Evolutionary conservation across 1,140 invertebrate genomes (phyloP).

Genomic region (Leguminivora glycinivorella): DNA sequence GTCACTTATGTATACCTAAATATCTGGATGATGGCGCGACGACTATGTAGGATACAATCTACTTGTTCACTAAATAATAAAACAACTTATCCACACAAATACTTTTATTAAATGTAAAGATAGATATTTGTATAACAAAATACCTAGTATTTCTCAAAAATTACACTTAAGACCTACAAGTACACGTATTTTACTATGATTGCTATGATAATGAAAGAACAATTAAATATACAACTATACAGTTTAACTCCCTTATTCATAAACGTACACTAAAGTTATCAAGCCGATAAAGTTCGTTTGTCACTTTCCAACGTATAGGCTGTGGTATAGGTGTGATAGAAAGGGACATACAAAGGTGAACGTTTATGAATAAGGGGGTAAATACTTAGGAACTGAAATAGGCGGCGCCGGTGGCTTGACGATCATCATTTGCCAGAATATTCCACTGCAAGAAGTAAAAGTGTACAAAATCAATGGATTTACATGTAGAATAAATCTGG

Average conservation of each 20-base stretch:
- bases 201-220: slow-evolving; percentile 21
- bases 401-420: neutral
- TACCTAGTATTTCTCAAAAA: slow-evolving; percentile 26
- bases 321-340: no score
- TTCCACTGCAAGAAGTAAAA: no score
- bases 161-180: slow-evolving; percentile 4
- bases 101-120: slow-evolving; percentile 24
- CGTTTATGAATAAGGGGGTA: no score
- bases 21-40: no score
- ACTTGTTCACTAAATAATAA: neutral
- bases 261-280: no score
- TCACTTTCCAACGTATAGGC: no score
- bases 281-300: no score
- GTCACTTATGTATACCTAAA: no score
- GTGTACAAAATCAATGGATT: no score
- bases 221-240: neutral
- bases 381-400: neutral
- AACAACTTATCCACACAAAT: slow-evolving; percentile 7
- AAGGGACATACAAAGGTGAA: no score
- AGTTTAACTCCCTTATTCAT: no score
- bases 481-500: neutral
- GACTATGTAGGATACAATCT: neutral
- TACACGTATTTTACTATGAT: slow-evolving; percentile 7
- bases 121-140: slow-evolving; percentile 27
- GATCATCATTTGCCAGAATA: neutral